A percentile compares a stretch with the other conserved stretches of the same genome.
phyloP scores from a whole-genome alignment of 2,888 invertebrate species.

The Noctua janthe region DNA sequence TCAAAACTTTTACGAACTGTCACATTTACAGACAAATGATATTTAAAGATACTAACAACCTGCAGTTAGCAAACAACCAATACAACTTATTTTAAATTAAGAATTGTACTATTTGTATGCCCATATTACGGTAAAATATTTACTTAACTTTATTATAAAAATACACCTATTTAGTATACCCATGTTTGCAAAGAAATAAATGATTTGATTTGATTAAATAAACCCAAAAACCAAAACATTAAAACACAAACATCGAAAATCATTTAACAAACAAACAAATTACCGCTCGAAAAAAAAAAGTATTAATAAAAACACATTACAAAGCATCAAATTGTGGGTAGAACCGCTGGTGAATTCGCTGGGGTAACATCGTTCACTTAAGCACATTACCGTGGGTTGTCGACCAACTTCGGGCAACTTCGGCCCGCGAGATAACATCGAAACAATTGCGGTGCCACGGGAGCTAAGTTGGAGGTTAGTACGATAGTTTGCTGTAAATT shows the following conservation, averaged over 20 bases:
- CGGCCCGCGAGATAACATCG: constrained; percentile 80
- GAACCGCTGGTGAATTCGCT: constrained; percentile 82
- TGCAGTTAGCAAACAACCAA: neutral
- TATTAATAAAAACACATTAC: constrained; percentile 73
- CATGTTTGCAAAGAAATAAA: neutral
- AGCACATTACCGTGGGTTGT: constrained; percentile 84
- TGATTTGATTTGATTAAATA: neutral
- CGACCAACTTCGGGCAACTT: constrained; percentile 78
- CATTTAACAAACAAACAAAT: constrained; percentile 58
- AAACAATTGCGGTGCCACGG: constrained; percentile 86
- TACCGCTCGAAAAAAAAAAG: constrained; percentile 64
- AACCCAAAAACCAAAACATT: constrained; percentile 6
- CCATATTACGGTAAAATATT: neutral
- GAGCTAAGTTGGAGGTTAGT: constrained; percentile 79
- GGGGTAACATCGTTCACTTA: constrained; percentile 89
- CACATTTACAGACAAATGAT: too few relatives aligned
- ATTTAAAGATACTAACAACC: too few relatives aligned
- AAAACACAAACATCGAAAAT: constrained; percentile 54
- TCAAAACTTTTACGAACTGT: neutral
- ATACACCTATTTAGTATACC: neutral
- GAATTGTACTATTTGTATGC: neutral
- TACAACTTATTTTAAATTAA: neutral
- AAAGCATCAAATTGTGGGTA: constrained; percentile 80
- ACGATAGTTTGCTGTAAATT: constrained; percentile 80
- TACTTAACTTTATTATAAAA: too few relatives aligned